Evolutionary conservation across 2,113 vertebrate species (phyloP).

Genomic region (Merops nubicus): DNA sequence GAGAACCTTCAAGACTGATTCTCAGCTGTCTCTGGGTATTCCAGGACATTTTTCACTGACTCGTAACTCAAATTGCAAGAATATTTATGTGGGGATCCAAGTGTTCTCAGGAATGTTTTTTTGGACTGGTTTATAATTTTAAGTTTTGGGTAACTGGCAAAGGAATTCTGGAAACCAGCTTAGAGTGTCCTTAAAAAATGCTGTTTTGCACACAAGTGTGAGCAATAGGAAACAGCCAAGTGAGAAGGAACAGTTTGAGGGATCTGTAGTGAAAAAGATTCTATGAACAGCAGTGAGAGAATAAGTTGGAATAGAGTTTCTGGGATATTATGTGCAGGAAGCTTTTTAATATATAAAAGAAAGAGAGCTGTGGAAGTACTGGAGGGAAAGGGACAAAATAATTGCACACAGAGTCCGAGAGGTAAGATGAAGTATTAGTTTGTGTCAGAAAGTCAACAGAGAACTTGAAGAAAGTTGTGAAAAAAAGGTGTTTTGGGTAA

Average conservation of each 20-base stretch:
- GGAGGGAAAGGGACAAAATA: neutral
- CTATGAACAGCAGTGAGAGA: neutral
- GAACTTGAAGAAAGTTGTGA: neutral
- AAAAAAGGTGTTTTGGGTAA: neutral
- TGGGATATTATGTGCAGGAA: neutral
- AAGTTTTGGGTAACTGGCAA: neutral
- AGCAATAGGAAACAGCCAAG: neutral
- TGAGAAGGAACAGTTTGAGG: neutral
- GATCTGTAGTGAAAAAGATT: neutral
- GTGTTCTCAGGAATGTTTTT: neutral
- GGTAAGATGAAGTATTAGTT: neutral
- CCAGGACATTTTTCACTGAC: neutral
- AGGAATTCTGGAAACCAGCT: neutral
- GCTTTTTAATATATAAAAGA: neutral
- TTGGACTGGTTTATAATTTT: neutral
- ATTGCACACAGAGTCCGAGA: neutral
- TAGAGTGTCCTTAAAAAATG: neutral
- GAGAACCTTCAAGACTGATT: no score
- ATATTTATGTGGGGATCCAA: neutral
- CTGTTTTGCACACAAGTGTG: fast-evolving
- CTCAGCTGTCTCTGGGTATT: neutral
- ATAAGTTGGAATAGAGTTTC: neutral
- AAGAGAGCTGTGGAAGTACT: neutral
- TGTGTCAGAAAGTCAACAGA: neutral
- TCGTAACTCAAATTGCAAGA: neutral